These are phyloP conservation scores for Orthosia gothica DNA, from an alignment of 2,888 invertebrate species.

Conservation along the genomic window DNA sequence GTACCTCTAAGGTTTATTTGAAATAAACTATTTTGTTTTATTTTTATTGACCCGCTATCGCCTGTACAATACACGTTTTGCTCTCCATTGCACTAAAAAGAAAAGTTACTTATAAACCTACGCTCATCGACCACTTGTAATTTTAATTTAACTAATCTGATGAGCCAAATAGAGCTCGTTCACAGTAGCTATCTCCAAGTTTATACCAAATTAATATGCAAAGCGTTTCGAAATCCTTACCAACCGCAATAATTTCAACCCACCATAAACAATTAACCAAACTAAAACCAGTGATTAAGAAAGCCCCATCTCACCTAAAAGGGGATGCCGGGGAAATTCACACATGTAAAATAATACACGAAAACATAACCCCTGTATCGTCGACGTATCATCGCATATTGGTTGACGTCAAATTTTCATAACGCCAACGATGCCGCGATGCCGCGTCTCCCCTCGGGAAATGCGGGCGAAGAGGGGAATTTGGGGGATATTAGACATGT, in stretches of 20 bases:
- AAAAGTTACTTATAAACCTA: not conserved
- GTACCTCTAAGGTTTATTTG: too few relatives aligned
- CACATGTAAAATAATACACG: conserved; percentile 74
- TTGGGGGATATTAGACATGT: conserved; percentile 70
- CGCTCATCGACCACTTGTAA: not conserved
- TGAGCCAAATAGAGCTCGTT: not conserved
- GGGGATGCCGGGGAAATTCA: conserved; percentile 70
- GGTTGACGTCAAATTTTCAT: conserved; percentile 88
- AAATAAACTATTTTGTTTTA: too few relatives aligned
- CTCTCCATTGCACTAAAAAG: too few relatives aligned
- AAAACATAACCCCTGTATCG: conserved; percentile 71
- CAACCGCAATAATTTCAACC: conserved; percentile 35
- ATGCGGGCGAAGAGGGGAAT: conserved; percentile 77
- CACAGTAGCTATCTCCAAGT: not conserved
- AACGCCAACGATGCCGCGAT: conserved; percentile 74
- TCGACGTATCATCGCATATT: conserved; percentile 86
- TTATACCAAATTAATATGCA: conserved; percentile 33
- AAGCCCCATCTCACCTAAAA: conserved; percentile 47
- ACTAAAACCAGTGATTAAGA: conserved; percentile 57
- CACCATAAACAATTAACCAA: conserved; percentile 47
- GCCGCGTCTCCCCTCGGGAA: conserved; percentile 80
- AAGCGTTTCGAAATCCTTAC: conserved; percentile 28
- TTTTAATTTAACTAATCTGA: not conserved
- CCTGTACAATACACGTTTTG: too few relatives aligned
- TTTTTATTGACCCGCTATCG: too few relatives aligned